Evolutionary conservation across 1,140 invertebrate genomes (phyloP).

Genomic region (Drosophila rufa): DNA sequence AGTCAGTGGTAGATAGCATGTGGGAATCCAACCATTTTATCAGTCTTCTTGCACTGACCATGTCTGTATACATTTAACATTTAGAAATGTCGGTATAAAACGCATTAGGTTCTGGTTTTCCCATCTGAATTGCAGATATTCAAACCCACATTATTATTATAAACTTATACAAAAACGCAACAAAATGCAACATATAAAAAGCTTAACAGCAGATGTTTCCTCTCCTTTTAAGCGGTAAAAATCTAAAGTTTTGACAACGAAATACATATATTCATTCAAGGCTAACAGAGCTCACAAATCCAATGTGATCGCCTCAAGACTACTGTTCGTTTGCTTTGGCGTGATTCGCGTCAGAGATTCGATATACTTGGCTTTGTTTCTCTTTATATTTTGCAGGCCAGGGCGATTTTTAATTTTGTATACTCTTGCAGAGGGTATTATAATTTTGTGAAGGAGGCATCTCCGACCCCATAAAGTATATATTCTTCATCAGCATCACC

Average conservation of each 20-base stretch:
- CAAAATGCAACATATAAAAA: slow-evolving; percentile 22
- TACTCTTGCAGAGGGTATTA: too few species aligned
- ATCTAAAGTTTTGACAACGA: slow-evolving; percentile 42
- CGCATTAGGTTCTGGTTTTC: not conserved
- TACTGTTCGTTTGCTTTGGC: slow-evolving; percentile 16
- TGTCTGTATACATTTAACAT: not conserved
- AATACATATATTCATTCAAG: slow-evolving; percentile 15
- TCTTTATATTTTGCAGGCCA: slow-evolving; percentile 70
- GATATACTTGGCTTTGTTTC: slow-evolving; percentile 33
- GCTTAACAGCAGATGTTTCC: slow-evolving; percentile 7
- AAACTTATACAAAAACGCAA: not conserved
- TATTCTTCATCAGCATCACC: too few species aligned
- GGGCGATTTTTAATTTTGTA: slow-evolving; percentile 63
- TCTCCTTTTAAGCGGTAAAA: slow-evolving; percentile 20
- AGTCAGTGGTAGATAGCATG: slow-evolving; percentile 36
- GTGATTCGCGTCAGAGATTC: slow-evolving; percentile 51
- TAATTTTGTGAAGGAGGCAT: too few species aligned
- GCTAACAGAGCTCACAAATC: slow-evolving; percentile 32
- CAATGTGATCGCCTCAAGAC: slow-evolving; percentile 15
- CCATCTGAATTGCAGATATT: not conserved
- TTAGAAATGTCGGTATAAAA: not conserved
- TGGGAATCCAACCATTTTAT: slow-evolving; percentile 28
- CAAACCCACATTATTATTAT: not conserved
- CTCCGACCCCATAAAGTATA: too few species aligned
- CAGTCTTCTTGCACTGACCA: not conserved